These are phyloP conservation scores for Caenorhabditis auriculariae DNA, from an alignment of 2,888 invertebrate species.

Conservation along the genomic window DNA sequence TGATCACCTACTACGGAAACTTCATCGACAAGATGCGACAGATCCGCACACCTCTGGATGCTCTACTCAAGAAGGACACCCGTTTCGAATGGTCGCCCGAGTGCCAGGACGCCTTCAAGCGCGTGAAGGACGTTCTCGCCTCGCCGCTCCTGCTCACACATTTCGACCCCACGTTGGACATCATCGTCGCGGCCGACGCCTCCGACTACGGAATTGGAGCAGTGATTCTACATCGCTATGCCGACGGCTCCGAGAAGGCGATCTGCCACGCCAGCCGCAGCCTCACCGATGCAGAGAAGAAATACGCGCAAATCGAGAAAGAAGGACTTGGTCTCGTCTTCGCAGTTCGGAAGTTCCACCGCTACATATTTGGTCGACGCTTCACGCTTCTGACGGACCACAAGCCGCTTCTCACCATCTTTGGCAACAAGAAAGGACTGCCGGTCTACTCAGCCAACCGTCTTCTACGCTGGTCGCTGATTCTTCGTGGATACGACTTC, in stretches of 20 bases:
- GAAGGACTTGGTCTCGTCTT: slow-evolving; percentile 64
- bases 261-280: slow-evolving; percentile 26
- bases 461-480: slow-evolving; percentile 53
- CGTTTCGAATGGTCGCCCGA: slow-evolving; percentile 17
- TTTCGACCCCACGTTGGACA: slow-evolving; percentile 53
- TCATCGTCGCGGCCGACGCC: slow-evolving; percentile 64
- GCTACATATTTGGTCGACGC: slow-evolving; percentile 64
- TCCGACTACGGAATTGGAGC: slow-evolving; percentile 61
- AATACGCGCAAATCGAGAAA: slow-evolving; percentile 52
- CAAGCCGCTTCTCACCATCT: slow-evolving; percentile 60
- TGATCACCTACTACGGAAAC: slow-evolving; percentile 20
- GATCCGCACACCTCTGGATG: slow-evolving; percentile 10
- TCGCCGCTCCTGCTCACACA: slow-evolving; percentile 47
- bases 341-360: slow-evolving; percentile 64
- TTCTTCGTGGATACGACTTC: slow-evolving; percentile 62
- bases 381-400: slow-evolving; percentile 62
- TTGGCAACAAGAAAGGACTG: slow-evolving; percentile 38
- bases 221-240: slow-evolving; percentile 35
- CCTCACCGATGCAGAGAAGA: slow-evolving; percentile 28
- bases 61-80: slow-evolving; percentile 1
- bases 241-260: slow-evolving; percentile 49
- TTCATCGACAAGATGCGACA: slow-evolving; percentile 11
- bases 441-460: slow-evolving; percentile 54
- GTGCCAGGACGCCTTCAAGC: slow-evolving; percentile 13
- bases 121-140: neutral